A percentile compares a stretch with the other conserved stretches of the same genome.
These are phyloP conservation scores for Urocynchramus pylzowi DNA, from an alignment of 2,113 vertebrate species.

Conservation along the genomic window DNA sequence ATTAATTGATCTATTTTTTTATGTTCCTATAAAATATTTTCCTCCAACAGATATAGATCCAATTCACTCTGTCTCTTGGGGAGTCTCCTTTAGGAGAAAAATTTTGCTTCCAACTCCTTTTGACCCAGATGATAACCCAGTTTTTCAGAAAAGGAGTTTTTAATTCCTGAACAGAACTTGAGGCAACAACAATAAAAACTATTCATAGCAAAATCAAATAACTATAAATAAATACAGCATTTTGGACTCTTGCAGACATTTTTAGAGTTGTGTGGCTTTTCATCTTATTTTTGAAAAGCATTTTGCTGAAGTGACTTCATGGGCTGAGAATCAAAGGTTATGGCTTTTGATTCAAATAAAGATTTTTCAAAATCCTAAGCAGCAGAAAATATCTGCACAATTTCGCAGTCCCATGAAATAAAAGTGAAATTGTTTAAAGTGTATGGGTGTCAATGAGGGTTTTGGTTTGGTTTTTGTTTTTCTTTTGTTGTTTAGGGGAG, in stretches of 20 bases:
- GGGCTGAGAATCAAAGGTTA: neutral
- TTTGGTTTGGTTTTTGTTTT: neutral
- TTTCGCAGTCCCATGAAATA: neutral
- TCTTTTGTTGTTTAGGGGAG: too few species aligned
- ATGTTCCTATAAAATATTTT: neutral
- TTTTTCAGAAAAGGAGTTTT: neutral
- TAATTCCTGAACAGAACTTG: neutral
- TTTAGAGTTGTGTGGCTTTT: neutral
- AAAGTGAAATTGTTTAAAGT: neutral
- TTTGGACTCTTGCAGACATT: neutral
- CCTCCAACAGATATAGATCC: neutral
- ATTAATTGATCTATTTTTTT: neutral
- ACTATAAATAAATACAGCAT: neutral
- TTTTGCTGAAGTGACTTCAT: neutral
- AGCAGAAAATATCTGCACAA: neutral
- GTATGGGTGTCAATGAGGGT: fast-evolving
- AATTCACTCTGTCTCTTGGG: neutral
- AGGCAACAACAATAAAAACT: neutral
- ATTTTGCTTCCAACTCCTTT: neutral
- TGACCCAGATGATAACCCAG: neutral
- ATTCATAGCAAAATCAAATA: neutral
- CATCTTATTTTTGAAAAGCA: neutral
- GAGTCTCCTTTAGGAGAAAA: neutral
- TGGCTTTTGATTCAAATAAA: neutral
- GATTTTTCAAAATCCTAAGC: neutral